Evolutionary conservation across 2,113 vertebrate species (phyloP), one percentile per base, ranked within the genome.

Genomic region (Aleadryas rufinucha): DNA sequence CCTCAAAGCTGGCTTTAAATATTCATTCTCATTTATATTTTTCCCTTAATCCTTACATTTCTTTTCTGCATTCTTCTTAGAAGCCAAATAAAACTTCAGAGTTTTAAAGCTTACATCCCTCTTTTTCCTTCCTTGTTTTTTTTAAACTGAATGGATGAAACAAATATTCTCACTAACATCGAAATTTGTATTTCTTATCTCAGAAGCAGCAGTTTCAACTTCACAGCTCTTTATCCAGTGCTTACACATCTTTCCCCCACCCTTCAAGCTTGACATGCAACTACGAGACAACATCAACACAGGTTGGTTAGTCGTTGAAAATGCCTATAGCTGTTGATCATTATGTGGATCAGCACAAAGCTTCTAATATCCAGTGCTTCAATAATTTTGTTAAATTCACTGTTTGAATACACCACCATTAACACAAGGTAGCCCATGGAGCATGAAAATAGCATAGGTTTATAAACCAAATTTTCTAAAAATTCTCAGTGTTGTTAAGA

Each of bases 21-120:
- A 94, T 94, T 93, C 52, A 86, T 93, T 93, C 71, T 93, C 83
- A 87, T 92, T 95, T 95, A 64, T 96, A 84, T 92, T 88, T 95
- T 84, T 1, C 57, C 52, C 83, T 92, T 96, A 95, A 92, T 94
- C 93, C 76, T 85, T 86, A 24, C 10, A 84, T 88, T 96, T 93
- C 13, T 59, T 77, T 84, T 78, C 80, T 75, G 16, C 52, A 64
- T 86, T 90, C 82, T 61, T 79, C 56, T 45, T 89, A 71, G 27
- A 96, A 89, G 31, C 47, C 47, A 94, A 92, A 89, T 39, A 93
- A 78, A 95, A 70, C 42, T 69, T 15, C 2, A 17, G 56, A 68
- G 31, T 75, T 89, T 90, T 92, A 86, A 92, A 89, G 18, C 49
- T 66, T 75, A 60, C 33, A 35, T 89, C 26, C 20, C 23, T 65